phyloP scores from a whole-genome alignment of 1,140 invertebrate species.

The Penaeus japonicus region DNA sequence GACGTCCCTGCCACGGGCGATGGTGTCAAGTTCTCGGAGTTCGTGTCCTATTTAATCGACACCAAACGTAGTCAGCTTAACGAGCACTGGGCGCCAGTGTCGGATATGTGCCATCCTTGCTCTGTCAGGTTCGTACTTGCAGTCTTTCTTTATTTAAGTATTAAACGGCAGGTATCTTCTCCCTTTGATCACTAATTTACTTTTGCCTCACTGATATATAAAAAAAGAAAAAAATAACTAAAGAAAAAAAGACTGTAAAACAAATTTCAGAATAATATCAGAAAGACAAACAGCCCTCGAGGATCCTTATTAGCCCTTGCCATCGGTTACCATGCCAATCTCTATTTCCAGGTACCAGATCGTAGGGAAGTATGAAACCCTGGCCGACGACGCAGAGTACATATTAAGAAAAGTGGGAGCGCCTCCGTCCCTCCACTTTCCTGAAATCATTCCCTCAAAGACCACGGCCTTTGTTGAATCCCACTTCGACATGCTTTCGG shows the following conservation, averaged over 20 bases:
- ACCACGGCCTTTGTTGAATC: conserved; percentile 35
- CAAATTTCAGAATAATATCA: too few relatives aligned
- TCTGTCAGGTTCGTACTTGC: conserved; percentile 68
- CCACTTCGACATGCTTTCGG: conserved; percentile 45
- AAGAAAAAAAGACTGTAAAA: too few relatives aligned
- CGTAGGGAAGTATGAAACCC: conserved; percentile 79
- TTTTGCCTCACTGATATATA: too few relatives aligned
- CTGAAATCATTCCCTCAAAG: conserved; percentile 41
- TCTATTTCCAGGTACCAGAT: conserved; percentile 81
- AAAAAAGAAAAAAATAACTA: too few relatives aligned
- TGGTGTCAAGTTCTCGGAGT: conserved; percentile 88
- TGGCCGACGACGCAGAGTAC: conserved; percentile 75
- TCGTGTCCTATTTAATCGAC: conserved; percentile 81
- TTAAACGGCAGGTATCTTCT: background rate
- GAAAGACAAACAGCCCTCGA: too few relatives aligned
- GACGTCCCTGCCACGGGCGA: conserved; percentile 65
- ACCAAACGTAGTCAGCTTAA: conserved; percentile 71
- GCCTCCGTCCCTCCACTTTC: conserved; percentile 40
- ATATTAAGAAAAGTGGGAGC: conserved; percentile 73
- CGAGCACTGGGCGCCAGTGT: conserved; percentile 89
- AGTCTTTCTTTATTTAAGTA: background rate
- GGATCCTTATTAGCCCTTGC: too few relatives aligned
- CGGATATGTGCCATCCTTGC: conserved; percentile 85
- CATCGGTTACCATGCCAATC: too few relatives aligned
- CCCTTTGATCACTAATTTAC: too few relatives aligned